Conservation (phyloP, 1,140 invertebrate species). For the Drosophila repleta region DNA sequence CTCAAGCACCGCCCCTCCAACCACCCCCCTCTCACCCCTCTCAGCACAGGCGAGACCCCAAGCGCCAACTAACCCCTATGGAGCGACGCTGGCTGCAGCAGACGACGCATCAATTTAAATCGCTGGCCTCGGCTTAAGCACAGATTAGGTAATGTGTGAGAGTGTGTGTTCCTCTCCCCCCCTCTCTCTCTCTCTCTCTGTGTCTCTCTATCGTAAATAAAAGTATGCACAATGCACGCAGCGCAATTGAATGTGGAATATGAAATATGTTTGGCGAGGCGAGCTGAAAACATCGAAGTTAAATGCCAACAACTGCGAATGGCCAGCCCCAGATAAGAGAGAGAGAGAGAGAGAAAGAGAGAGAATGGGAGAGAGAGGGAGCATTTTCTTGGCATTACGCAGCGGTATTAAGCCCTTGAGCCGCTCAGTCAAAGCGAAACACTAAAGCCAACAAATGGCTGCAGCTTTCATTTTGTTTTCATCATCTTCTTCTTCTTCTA, state of each 20-base stretch:
- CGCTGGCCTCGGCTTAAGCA: slow-evolving; percentile 46
- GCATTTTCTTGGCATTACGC: too few species aligned
- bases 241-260: slow-evolving; percentile 36
- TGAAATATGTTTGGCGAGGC: slow-evolving; percentile 28
- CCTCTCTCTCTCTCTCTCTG: too few species aligned
- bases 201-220: slow-evolving; percentile 36
- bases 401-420: too few species aligned
- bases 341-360: background rate
- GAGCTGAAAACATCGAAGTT: slow-evolving; percentile 19
- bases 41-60: background rate
- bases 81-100: background rate
- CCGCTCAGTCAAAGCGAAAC: slow-evolving; percentile 1
- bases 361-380: background rate
- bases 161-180: too few species aligned
- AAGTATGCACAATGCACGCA: slow-evolving; percentile 29
- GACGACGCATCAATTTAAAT: slow-evolving; percentile 38
- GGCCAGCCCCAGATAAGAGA: background rate
- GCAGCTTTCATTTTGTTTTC: too few species aligned
- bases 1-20: too few species aligned
- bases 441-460: too few species aligned
- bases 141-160: slow-evolving; percentile 38
- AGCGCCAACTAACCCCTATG: background rate
- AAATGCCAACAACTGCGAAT: slow-evolving; percentile 11
- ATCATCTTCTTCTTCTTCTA: too few species aligned
- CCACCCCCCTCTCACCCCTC: background rate